These are phyloP conservation scores for Eulemur rubriventer DNA, from an alignment of 2,797 vertebrate genomes.

Conservation along the genomic window DNA sequence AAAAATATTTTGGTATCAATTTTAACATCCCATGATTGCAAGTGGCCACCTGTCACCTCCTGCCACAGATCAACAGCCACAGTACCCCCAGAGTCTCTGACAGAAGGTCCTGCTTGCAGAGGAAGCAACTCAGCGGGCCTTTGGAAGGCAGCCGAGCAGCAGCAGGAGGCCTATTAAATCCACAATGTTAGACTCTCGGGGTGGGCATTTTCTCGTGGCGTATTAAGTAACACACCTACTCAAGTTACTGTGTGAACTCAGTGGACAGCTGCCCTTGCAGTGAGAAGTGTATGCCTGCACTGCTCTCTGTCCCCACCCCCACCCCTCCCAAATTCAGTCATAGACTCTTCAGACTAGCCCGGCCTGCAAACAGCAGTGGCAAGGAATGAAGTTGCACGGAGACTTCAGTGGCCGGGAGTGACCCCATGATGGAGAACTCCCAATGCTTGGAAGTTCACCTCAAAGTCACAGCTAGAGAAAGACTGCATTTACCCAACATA, in stretches of 20 bases:
- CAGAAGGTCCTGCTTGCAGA: conserved; percentile 56
- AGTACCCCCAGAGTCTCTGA: neutral
- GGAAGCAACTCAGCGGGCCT: conserved; percentile 54
- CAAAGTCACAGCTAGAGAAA: neutral
- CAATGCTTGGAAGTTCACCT: neutral
- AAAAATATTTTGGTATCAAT: conserved; percentile 49
- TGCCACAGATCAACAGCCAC: conserved; percentile 31
- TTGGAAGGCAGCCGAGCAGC: conserved; percentile 71
- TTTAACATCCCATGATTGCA: conserved; percentile 47
- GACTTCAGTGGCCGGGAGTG: neutral
- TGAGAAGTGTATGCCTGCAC: neutral
- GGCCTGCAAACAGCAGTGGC: neutral
- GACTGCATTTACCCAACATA: neutral
- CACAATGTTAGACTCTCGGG: conserved; percentile 70
- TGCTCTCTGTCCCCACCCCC: neutral
- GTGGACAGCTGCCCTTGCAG: conserved; percentile 72
- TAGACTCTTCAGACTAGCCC: neutral
- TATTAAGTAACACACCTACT: conserved; percentile 80
- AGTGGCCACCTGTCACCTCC: conserved; percentile 61
- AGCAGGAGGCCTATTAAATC: conserved; percentile 74
- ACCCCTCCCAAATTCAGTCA: neutral
- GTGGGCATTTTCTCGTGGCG: conserved; percentile 72
- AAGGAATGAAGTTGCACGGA: neutral
- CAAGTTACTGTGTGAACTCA: conserved; percentile 70
- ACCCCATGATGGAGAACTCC: neutral